A percentile compares a stretch with the other conserved stretches of the same genome.
Conservation (phyloP, 2,797 vertebrate genomes). For the Darevskia nairensis region DNA sequence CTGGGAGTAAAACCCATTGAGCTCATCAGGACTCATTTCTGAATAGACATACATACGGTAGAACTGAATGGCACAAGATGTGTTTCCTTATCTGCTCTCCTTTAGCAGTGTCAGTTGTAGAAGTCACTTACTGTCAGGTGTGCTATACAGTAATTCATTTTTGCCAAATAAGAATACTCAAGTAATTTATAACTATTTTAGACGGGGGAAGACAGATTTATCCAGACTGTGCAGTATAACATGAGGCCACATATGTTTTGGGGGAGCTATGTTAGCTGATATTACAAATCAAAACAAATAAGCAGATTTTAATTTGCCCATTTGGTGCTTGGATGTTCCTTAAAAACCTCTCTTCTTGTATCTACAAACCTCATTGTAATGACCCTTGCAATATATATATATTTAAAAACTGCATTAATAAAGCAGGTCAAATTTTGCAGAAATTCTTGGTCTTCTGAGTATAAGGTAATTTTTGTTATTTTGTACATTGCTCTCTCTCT, state of each 20-base stretch:
- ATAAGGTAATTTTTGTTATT: background rate
- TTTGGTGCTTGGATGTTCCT: constrained; percentile 18
- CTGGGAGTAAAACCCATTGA: background rate
- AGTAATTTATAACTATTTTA: background rate
- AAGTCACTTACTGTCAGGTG: background rate
- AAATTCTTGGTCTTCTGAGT: constrained; percentile 45
- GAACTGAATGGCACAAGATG: background rate
- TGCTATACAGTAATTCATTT: background rate
- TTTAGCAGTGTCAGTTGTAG: background rate
- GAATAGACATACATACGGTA: background rate
- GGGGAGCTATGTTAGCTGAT: background rate
- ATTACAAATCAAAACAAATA: background rate
- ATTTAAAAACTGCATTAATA: background rate
- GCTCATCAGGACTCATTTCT: background rate
- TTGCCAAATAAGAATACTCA: background rate
- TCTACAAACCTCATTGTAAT: background rate
- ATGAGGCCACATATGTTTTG: background rate
- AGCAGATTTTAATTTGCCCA: constrained; percentile 27
- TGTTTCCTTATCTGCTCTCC: background rate
- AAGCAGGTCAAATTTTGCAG: constrained; percentile 3
- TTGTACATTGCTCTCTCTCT: background rate
- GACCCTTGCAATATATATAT: background rate
- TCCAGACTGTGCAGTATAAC: constrained; percentile 14
- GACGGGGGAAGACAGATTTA: background rate
- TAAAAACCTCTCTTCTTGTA: constrained; percentile 24